phyloP scores from a whole-genome alignment of 2,888 invertebrate species.

The Ephialtes manifestator region DNA sequence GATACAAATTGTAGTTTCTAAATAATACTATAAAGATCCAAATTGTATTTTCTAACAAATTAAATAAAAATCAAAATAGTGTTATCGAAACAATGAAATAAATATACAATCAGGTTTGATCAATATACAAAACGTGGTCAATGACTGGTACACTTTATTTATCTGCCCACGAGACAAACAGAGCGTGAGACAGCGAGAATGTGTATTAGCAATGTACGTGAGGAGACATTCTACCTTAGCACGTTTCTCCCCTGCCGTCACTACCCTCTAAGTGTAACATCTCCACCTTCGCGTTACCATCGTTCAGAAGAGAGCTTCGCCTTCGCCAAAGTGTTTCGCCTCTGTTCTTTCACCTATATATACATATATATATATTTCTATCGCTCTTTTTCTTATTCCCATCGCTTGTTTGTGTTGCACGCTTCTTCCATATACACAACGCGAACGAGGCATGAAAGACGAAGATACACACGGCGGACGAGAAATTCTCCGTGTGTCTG shows the following conservation, averaged over 20 bases:
- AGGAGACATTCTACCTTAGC: constrained; percentile 25
- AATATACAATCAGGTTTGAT: not conserved
- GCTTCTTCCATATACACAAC: constrained; percentile 21
- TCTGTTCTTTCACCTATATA: constrained; percentile 59
- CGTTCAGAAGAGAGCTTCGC: not conserved
- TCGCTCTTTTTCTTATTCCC: constrained; percentile 42
- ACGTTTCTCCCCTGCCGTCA: constrained; percentile 20
- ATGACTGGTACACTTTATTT: constrained; percentile 1
- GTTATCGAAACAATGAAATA: too few relatives aligned
- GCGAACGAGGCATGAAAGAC: constrained; percentile 28
- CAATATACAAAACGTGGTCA: not conserved
- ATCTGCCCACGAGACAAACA: constrained; percentile 19
- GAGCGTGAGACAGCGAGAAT: constrained; percentile 29
- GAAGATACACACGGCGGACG: not conserved
- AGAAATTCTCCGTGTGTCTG: constrained; percentile 61
- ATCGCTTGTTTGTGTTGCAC: constrained; percentile 11
- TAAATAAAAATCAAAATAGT: too few relatives aligned
- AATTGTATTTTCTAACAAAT: too few relatives aligned
- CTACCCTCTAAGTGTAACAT: constrained; percentile 30
- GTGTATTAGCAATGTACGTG: constrained; percentile 41
- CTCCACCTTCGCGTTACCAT: constrained; percentile 35
- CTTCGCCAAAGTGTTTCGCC: constrained; percentile 20
- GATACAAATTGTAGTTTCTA: too few relatives aligned
- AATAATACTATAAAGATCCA: too few relatives aligned
- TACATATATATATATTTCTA: constrained; percentile 56